Base-by-base conservation (phyloP, 2,113 vertebrate species). In the Dascyllus trimaculatus region DNA sequence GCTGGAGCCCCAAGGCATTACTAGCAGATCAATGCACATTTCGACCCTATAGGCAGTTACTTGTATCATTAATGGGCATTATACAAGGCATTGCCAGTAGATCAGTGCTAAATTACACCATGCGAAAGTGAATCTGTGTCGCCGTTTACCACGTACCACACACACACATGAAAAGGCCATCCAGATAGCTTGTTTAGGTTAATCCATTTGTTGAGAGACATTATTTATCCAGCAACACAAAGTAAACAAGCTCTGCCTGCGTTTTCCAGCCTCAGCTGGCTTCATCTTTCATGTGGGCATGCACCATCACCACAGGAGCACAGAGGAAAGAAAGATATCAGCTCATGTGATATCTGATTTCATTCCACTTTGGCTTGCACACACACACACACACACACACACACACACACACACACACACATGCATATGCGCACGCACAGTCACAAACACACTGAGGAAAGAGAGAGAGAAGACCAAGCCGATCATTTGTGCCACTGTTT, bases 281-380 rank as follows among this genome's bases (percentile, higher is more conserved):
- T 62, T 76, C 77, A 88, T 91, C 82, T 72, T 66, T 84, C 74
- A 88, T 88, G 78, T 68, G 40, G 67, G 25, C 51, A 57, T 61
- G 63, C 59, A 81, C 71, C 53, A 60, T 84, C 85, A 72, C 65
- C 68, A 40, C 54, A 11, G 65, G 3, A 40, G 38, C 64, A 71
- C 21, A 43, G 29, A 57, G 69, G 29, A 75, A 72, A 79, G 76
- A 83, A 77, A 89, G 72, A 83, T 61, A 87, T 86, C 83, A 84
- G 77, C 76, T 87, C 75, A 76, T 76, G 72, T 84, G 80, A 69
- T 80, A 87, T 89, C 87, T 89, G 84, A 89, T 89, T 90, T 75
- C 80, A 75, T 85, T 89, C 63, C 32, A 66, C 75, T 69, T 35
- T 29, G 48, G 54, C 22, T 32, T 52, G 32, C 32, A 45, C 69